Evolutionary conservation across 1,140 invertebrate species (phyloP).

Genomic region (Drosophila saltans): DNA sequence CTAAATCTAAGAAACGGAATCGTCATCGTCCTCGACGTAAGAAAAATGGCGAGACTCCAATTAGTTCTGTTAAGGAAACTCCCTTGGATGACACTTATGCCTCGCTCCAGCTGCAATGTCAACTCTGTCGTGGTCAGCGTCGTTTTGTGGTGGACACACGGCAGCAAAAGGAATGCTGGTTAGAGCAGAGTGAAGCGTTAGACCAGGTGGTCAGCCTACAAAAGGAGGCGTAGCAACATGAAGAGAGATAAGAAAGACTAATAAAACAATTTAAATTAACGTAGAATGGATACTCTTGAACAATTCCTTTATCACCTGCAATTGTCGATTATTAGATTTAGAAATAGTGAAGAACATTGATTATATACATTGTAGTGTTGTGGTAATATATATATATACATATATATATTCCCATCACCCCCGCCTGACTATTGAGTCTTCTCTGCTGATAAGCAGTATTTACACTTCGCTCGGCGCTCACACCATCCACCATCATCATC

Average conservation of each 20-base stretch:
- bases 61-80: neutral
- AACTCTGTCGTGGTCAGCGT: constrained; percentile 45
- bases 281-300: too few relatives aligned
- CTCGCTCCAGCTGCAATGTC: constrained; percentile 46
- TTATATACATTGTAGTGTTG: too few relatives aligned
- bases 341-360: too few relatives aligned
- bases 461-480: neutral
- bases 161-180: constrained; percentile 53
- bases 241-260: neutral
- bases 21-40: constrained; percentile 26
- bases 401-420: neutral
- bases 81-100: neutral
- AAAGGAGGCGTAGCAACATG: neutral
- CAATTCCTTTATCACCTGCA: too few relatives aligned
- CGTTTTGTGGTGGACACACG: constrained; percentile 30
- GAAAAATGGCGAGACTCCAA: neutral
- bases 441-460: constrained; percentile 5
- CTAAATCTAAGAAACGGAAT: constrained; percentile 23
- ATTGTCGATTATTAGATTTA: too few relatives aligned
- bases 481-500: constrained; percentile 8
- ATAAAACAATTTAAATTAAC: neutral
- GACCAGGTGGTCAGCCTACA: constrained; percentile 38
- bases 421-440: neutral
- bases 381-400: too few relatives aligned
- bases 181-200: constrained; percentile 49